Percentiles rank a stretch among this genome's conserved stretches.
phyloP scores from a whole-genome alignment of 1,140 invertebrate genomes.

The Pseudomyrmex gracilis region DNA sequence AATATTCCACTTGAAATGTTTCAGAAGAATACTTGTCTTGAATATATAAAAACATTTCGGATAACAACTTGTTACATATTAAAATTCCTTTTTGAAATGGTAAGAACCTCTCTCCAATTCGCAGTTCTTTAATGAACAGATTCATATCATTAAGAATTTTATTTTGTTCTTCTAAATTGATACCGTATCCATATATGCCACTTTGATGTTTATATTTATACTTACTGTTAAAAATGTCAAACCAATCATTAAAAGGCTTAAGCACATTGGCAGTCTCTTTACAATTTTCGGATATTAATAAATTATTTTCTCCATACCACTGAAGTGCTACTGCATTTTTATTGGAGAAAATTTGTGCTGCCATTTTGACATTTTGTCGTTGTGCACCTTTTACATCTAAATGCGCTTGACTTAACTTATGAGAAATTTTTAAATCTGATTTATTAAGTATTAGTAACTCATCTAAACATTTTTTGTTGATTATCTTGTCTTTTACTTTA shows the following conservation, averaged over 20 bases:
- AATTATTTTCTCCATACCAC: not conserved
- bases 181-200: not conserved
- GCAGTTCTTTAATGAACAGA: not conserved
- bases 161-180: slow-evolving; percentile 6
- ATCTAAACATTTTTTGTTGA: not conserved
- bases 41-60: not conserved
- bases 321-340: not conserved
- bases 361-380: slow-evolving; percentile 8
- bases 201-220: not conserved
- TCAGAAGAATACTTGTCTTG: not conserved
- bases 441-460: not conserved
- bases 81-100: slow-evolving; percentile 2
- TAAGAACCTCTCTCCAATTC: slow-evolving; percentile 3
- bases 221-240: not conserved
- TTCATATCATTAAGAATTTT: not conserved
- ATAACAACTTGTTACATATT: not conserved
- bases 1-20: too few relatives aligned
- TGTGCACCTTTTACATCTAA: slow-evolving; percentile 1
- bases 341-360: not conserved
- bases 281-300: not conserved
- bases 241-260: slow-evolving; percentile 4
- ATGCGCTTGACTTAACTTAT: slow-evolving; percentile 1
- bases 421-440: slow-evolving; percentile 4
- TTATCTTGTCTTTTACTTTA: not conserved
- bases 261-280: not conserved